Base-by-base conservation (phyloP, 2,888 invertebrate species). In the Uropetala carovei region DNA sequence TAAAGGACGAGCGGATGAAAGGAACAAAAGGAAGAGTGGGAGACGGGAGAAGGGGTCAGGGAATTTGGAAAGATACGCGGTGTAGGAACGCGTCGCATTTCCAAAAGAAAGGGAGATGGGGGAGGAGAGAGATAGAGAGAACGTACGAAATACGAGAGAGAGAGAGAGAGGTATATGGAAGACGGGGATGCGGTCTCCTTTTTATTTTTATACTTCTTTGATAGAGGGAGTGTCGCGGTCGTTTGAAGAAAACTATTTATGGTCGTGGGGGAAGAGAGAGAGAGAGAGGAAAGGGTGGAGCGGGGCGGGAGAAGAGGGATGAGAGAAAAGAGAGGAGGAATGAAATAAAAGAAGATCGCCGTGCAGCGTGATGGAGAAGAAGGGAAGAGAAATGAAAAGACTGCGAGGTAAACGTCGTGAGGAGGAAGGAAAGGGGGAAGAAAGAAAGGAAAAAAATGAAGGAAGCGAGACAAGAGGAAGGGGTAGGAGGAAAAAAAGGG, bases 121-220 rank as follows among this genome's bases (percentile, higher is more conserved):
- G 43, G 5, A 43, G 43, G 5, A 43, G 43, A 43, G 43, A 43
- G 1, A n/a, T n/a, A 64, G 18, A 4, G 22, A 68, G 68, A 68
- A 75, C 11, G 2, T 11, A 75, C 9, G 75, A 75, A 75, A 13
- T 75, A 10, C 75, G 22, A 22, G 13, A 75, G n/a, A 22, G 22
- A 75, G 10, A 75, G 22, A 16, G 27, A 22, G 27, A 13, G 22
- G 27, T 27, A 75, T 75, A 75, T 75, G 10, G 16, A 27, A 75
- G 75, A 22, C 18, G 75, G 11, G 27, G 75, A 75, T 13, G 75
- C 75, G 0, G 22, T 75, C 22, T 75, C 22, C 13, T 75, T 75
- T 75, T 75, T 75, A 75, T 75, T 13, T 75, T 75, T n/a, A n/a
- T n/a, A n/a, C n/a, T n/a, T 75, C 22, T 75, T 27, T 75, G 75